These are phyloP conservation scores for Dromas ardeola DNA, from an alignment of 2,113 vertebrate genomes.

Conservation along the genomic window DNA sequence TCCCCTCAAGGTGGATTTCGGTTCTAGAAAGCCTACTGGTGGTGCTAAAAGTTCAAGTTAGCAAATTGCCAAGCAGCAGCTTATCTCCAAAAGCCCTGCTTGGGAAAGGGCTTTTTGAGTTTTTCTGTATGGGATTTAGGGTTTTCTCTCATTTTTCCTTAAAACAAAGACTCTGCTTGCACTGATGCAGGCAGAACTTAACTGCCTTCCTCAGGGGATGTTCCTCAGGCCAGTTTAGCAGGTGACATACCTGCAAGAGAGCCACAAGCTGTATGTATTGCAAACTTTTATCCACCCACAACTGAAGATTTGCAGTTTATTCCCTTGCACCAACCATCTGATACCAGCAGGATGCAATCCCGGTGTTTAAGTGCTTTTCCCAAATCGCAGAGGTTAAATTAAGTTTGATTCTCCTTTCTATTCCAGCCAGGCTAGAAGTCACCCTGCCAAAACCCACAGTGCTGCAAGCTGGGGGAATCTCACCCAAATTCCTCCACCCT, in stretches of 20 bases:
- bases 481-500: not conserved
- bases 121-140: not conserved
- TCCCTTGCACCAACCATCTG: not conserved
- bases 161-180: not conserved
- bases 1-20: not conserved
- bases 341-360: not conserved
- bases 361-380: not conserved
- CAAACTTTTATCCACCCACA: not conserved
- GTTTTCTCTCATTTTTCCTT: not conserved
- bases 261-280: rapidly evolving
- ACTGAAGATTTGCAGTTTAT: not conserved
- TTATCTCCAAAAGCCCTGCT: not conserved
- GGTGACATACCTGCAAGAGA: not conserved
- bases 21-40: not conserved
- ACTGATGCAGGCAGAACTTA: not conserved
- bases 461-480: not conserved
- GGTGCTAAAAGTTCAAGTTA: not conserved
- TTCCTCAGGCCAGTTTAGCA: rapidly evolving
- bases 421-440: not conserved
- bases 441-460: not conserved
- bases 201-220: not conserved
- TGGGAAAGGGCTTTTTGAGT: not conserved
- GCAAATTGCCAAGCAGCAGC: not conserved
- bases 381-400: not conserved
- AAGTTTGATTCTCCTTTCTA: not conserved